Conservation (phyloP, 2,113 vertebrate species). For the Solenodon paradoxus region DNA sequence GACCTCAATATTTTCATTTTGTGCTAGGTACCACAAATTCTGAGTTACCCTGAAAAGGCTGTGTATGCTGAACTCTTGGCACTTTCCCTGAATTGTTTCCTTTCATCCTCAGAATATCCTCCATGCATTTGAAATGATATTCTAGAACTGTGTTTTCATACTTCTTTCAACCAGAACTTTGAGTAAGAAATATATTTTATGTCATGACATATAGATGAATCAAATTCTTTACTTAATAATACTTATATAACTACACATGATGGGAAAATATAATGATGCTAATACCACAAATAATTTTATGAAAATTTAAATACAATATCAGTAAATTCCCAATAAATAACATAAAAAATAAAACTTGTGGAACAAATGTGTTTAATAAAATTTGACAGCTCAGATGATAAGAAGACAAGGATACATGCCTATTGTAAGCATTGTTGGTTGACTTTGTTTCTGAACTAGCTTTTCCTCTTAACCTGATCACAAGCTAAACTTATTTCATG, state of each 20-base stretch:
- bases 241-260: not conserved
- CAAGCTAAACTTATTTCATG: not conserved
- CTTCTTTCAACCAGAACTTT: not conserved
- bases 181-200: not conserved
- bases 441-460: not conserved
- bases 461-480: not conserved
- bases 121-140: not conserved
- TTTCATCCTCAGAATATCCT: not conserved
- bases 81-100: not conserved
- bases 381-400: not conserved
- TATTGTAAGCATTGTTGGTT: not conserved
- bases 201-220: constrained; percentile 1
- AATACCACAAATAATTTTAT: not conserved
- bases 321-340: not conserved
- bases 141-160: not conserved
- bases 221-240: constrained; percentile 8
- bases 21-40: not conserved
- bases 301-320: not conserved
- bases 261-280: not conserved
- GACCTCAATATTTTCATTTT: not conserved
- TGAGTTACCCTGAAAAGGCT: not conserved
- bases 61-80: not conserved
- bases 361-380: not conserved
- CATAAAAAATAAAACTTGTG: not conserved
- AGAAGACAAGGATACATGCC: not conserved